A percentile compares a stretch with the other conserved stretches of the same genome.
phyloP scores from a whole-genome alignment of 2,113 vertebrate genomes.

The Spea multiplicata region DNA sequence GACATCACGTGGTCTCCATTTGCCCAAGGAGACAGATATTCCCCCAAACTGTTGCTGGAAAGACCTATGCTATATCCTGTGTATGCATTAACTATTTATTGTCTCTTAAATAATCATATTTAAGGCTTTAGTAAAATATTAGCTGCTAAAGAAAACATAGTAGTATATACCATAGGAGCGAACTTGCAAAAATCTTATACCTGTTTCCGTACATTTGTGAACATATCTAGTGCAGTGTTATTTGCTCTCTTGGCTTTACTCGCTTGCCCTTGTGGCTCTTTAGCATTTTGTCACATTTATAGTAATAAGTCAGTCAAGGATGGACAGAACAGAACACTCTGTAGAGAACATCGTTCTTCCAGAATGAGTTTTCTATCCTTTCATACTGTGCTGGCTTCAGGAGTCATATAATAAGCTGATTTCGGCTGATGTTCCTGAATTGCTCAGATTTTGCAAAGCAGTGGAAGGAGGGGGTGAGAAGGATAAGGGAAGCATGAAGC shows the following conservation, averaged over 20 bases:
- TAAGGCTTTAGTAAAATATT: too few species aligned
- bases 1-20: too few species aligned
- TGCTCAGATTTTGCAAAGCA: not conserved
- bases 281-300: slow-evolving; percentile 26
- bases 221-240: not conserved
- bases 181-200: too few species aligned
- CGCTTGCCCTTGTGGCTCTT: slow-evolving; percentile 16
- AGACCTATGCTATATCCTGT: too few species aligned
- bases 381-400: slow-evolving; percentile 2
- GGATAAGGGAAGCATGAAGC: slow-evolving; percentile 3
- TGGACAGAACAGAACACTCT: slow-evolving; percentile 14
- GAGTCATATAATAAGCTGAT: slow-evolving; percentile 19
- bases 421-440: slow-evolving; percentile 8
- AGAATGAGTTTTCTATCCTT: slow-evolving; percentile 23
- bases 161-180: too few species aligned
- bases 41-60: too few species aligned
- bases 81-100: too few species aligned
- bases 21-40: too few species aligned
- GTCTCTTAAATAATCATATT: too few species aligned
- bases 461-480: not conserved
- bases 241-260: slow-evolving; percentile 9
- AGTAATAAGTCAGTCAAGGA: slow-evolving; percentile 28
- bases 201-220: not conserved
- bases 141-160: too few species aligned
- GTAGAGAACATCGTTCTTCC: slow-evolving; percentile 24